These are phyloP conservation scores for Euwallacea fornicatus DNA, from an alignment of 1,140 invertebrate species.

Conservation along the genomic window DNA sequence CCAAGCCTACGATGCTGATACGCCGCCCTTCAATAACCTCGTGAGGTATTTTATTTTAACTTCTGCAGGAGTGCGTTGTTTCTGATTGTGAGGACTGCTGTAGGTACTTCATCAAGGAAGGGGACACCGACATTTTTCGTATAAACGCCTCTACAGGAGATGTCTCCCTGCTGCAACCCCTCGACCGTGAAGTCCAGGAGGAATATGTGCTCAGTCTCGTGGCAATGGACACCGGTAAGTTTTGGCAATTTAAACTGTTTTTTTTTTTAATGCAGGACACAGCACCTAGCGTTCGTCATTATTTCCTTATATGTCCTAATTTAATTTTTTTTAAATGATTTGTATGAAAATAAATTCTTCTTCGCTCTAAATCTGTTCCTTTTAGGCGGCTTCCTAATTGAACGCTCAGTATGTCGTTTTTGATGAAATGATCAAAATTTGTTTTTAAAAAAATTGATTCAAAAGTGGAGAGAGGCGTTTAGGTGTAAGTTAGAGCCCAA, in stretches of 20 bases:
- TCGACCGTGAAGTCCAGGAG: conserved; percentile 81
- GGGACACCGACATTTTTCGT: conserved; percentile 82
- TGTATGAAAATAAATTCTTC: too few species aligned
- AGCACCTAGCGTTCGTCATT: too few species aligned
- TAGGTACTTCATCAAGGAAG: conserved; percentile 86
- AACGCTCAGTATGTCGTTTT: too few species aligned
- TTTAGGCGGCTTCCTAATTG: too few species aligned
- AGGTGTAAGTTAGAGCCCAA: too few species aligned
- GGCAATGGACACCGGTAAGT: conserved; percentile 90
- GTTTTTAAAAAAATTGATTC: background rate
- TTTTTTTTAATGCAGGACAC: background rate
- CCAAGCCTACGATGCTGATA: conserved; percentile 85
- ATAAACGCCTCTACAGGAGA: conserved; percentile 89
- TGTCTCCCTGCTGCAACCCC: conserved; percentile 75
- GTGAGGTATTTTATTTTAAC: conserved; percentile 58
- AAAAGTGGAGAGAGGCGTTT: background rate
- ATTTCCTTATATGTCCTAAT: too few species aligned
- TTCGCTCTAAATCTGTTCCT: too few species aligned
- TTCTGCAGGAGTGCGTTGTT: background rate
- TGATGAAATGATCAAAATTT: too few species aligned
- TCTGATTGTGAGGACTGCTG: background rate
- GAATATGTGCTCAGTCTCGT: conserved; percentile 83
- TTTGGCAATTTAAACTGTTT: background rate
- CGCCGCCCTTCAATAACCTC: conserved; percentile 85
- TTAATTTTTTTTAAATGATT: too few species aligned